Evolutionary conservation across 2,888 invertebrate species (phyloP).

Genomic region (Cryptocheilus praepositus): DNA sequence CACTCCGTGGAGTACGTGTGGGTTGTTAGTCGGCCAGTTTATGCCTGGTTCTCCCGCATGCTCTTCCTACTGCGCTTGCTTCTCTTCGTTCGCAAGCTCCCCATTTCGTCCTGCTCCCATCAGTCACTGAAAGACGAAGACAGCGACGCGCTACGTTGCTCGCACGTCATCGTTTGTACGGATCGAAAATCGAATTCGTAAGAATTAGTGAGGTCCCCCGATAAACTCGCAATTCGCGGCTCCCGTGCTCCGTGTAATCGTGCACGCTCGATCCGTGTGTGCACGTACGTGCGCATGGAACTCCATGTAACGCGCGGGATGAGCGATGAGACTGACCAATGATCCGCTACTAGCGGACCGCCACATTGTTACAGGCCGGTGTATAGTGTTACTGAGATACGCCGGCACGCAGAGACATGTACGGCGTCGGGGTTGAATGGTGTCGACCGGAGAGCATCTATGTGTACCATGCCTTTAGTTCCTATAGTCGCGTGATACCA

Average conservation of each 20-base stretch:
- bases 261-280: not conserved
- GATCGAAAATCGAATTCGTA: no score
- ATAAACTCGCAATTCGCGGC: no score
- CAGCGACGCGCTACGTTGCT: no score
- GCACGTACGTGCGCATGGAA: not conserved
- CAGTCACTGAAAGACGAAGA: not conserved
- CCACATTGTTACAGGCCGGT: slow-evolving; percentile 54
- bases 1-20: slow-evolving; percentile 63
- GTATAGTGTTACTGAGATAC: slow-evolving; percentile 54
- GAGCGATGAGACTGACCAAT: slow-evolving; percentile 55
- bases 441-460: not conserved
- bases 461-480: no score
- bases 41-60: slow-evolving; percentile 58
- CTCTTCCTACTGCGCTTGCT: slow-evolving; percentile 54
- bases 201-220: no score
- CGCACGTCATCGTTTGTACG: no score
- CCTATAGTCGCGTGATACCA: no score
- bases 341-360: slow-evolving; percentile 54
- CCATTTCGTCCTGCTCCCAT: slow-evolving; percentile 1
- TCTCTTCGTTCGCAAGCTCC: slow-evolving; percentile 32
- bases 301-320: slow-evolving; percentile 21
- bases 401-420: slow-evolving; percentile 19
- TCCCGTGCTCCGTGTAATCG: no score
- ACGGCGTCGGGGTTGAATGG: slow-evolving; percentile 9
- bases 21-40: slow-evolving; percentile 73